These are phyloP conservation scores for Suillia variegata DNA, from an alignment of 2,888 invertebrate genomes.

Conservation along the genomic window DNA sequence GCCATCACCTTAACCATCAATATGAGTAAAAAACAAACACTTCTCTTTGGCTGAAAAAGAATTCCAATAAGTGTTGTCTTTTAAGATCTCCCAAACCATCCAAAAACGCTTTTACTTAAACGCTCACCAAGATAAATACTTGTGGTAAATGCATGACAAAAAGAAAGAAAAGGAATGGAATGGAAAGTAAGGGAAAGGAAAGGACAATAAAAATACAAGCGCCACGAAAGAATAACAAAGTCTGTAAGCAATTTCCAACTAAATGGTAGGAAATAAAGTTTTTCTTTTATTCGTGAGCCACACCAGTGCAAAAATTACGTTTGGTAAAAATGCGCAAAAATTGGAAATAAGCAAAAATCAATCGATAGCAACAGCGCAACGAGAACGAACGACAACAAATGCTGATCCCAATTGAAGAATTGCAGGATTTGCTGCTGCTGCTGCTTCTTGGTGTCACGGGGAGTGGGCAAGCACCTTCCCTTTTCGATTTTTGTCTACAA, in stretches of 20 bases:
- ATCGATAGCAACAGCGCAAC: conserved; percentile 34
- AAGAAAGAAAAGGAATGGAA: no score
- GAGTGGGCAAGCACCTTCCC: conserved; percentile 13
- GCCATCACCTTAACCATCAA: background rate
- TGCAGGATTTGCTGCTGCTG: conserved; percentile 30
- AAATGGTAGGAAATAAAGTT: conserved; percentile 15
- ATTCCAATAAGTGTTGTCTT: no score
- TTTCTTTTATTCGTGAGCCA: background rate
- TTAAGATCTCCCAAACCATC: no score
- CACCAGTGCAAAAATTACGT: conserved; percentile 7
- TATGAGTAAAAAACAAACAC: conserved; percentile 9
- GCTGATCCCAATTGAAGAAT: conserved; percentile 39
- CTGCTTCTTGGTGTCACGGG: conserved; percentile 2
- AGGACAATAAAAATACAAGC: background rate
- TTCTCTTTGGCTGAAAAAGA: background rate
- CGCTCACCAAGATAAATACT: background rate
- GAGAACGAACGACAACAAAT: conserved; percentile 23
- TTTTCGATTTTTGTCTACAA: conserved; percentile 12
- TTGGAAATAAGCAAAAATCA: conserved; percentile 28
- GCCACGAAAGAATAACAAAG: conserved; percentile 8
- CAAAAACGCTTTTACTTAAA: no score
- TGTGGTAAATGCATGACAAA: background rate
- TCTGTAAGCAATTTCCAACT: conserved; percentile 11
- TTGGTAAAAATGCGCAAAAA: background rate
- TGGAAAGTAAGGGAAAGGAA: no score